phyloP scores from a whole-genome alignment of 2,797 vertebrate species.

The Telmatherina bonti region DNA sequence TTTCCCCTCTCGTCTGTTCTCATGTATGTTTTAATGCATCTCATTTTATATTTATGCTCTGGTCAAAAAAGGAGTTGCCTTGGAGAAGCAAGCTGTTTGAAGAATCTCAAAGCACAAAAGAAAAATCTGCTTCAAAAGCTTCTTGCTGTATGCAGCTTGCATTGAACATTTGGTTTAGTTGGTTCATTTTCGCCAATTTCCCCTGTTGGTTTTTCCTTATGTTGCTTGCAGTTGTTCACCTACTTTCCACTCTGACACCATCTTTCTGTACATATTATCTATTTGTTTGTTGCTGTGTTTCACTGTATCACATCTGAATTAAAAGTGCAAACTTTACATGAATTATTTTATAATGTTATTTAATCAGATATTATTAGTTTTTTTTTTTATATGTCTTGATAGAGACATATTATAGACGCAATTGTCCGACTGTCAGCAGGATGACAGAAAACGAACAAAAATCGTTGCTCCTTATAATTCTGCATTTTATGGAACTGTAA shows the following conservation, averaged over 20 bases:
- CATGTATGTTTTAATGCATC: slow-evolving; percentile 69
- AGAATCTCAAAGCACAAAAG: slow-evolving; percentile 21
- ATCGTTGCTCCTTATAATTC: neutral
- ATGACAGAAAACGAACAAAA: neutral
- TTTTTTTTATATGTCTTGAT: neutral
- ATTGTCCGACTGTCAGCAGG: neutral
- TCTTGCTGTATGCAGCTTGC: neutral
- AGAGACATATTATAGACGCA: neutral
- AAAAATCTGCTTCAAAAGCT: slow-evolving; percentile 6
- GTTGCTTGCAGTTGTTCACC: neutral
- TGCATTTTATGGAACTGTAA: neutral
- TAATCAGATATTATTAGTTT: too few relatives aligned
- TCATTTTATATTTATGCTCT: slow-evolving; percentile 63
- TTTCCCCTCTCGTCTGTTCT: slow-evolving; percentile 51
- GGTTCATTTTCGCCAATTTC: neutral
- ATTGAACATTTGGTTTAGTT: neutral
- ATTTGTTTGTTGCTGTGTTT: neutral
- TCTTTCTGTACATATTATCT: neutral
- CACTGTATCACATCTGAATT: neutral
- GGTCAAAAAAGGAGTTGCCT: slow-evolving; percentile 28
- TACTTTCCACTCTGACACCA: neutral
- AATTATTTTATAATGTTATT: neutral
- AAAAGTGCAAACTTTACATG: neutral
- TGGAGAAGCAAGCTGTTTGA: slow-evolving; percentile 37
- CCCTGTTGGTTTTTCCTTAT: neutral